Evolutionary conservation across 30 jellyfish, hydroid and myxozoan genomes (phyloP).

Genomic region (Pelagia noctiluca): DNA sequence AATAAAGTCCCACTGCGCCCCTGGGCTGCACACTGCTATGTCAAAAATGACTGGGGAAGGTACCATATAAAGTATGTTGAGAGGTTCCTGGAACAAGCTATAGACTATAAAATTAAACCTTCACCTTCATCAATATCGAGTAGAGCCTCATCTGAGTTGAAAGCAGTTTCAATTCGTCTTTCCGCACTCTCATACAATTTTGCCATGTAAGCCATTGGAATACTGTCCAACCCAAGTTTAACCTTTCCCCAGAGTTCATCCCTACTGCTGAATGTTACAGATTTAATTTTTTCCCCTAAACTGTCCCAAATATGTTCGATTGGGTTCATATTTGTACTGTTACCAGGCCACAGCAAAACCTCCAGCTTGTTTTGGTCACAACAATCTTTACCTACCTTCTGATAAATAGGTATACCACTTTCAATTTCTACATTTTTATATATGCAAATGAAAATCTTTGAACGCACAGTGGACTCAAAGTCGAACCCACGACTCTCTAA

Average conservation of each 20-base stretch:
- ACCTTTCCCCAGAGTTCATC: conserved; percentile 22
- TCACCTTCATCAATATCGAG: not conserved
- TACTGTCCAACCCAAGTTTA: conserved; percentile 14
- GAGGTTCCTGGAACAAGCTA: too few relatives aligned
- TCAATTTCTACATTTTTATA: too few relatives aligned
- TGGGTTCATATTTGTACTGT: conserved; percentile 58
- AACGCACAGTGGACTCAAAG: too few relatives aligned
- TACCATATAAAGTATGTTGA: too few relatives aligned
- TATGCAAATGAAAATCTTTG: too few relatives aligned
- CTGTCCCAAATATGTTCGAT: conserved; percentile 55
- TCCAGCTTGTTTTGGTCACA: not conserved
- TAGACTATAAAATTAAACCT: too few relatives aligned
- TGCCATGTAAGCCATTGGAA: conserved; percentile 11
- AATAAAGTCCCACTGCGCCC: too few relatives aligned
- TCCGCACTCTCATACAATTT: conserved; percentile 19
- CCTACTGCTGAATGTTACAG: not conserved
- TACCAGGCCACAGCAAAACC: conserved; percentile 49
- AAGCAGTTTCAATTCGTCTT: not conserved
- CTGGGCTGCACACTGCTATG: too few relatives aligned
- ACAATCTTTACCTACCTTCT: conserved; percentile 12
- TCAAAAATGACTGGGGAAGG: too few relatives aligned
- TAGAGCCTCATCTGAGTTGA: conserved; percentile 23
- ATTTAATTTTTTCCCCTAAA: conserved; percentile 11
- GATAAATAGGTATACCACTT: too few relatives aligned
- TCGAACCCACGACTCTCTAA: too few relatives aligned